phyloP scores from a whole-genome alignment of 2,888 invertebrate genomes.

The Cylloceria caligata region DNA sequence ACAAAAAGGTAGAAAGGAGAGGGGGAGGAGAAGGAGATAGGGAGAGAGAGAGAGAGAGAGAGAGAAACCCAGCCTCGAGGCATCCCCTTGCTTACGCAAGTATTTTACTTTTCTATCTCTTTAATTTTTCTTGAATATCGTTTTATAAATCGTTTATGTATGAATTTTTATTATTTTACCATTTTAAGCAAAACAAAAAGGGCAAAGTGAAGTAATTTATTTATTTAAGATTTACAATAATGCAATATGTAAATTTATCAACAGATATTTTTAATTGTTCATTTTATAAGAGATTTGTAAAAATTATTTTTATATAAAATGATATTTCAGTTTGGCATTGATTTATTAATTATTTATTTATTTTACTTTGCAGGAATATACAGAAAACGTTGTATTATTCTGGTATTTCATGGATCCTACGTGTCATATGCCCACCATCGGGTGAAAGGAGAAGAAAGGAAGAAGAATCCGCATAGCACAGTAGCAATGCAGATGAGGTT shows the following conservation, averaged over 20 bases:
- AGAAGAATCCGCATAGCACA: constrained; percentile 56
- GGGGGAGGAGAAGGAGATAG: neutral
- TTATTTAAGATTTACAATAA: neutral
- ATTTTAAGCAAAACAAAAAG: neutral
- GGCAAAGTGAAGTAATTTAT: neutral
- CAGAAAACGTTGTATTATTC: constrained; percentile 33
- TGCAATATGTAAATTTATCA: neutral
- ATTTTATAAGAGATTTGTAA: neutral
- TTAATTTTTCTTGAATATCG: neutral
- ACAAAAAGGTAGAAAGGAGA: neutral
- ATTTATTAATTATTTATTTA: constrained; percentile 24
- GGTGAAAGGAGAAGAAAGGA: constrained; percentile 66
- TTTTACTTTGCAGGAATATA: neutral
- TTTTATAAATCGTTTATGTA: neutral
- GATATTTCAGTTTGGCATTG: neutral
- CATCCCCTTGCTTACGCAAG: constrained; percentile 10
- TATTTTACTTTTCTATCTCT: neutral
- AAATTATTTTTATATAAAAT: neutral
- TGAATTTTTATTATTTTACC: neutral
- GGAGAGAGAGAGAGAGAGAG: neutral
- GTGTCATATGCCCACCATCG: constrained; percentile 51
- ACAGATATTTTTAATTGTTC: neutral
- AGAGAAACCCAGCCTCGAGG: constrained; percentile 27
- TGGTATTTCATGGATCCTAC: constrained; percentile 45
- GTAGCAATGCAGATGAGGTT: constrained; percentile 51